phyloP scores from a whole-genome alignment of 2,113 vertebrate species.

The Enhydra lutris region DNA sequence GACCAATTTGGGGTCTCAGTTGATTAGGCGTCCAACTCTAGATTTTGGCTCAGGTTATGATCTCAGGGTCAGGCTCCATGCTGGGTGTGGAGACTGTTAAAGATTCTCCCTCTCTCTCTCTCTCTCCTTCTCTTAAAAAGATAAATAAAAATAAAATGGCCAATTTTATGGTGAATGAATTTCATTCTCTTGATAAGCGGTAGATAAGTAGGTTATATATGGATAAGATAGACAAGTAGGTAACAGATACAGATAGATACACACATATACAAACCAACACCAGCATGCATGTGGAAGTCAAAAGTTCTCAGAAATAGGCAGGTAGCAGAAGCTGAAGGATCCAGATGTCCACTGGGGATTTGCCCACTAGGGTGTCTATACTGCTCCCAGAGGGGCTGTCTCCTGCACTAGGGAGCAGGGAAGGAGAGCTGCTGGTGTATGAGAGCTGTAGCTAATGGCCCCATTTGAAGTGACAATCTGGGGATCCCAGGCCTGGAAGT shows the following conservation, averaged over 20 bases:
- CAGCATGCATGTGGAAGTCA: not conserved
- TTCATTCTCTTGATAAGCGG: not conserved
- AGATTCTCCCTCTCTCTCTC: not conserved
- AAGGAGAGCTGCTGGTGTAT: not conserved
- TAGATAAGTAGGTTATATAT: not conserved
- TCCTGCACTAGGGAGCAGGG: not conserved
- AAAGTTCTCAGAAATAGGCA: not conserved
- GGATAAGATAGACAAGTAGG: not conserved
- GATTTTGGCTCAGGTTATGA: not conserved
- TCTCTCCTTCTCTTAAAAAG: not conserved
- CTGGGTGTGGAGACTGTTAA: not conserved
- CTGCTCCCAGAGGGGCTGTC: not conserved
- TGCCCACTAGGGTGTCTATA: not conserved
- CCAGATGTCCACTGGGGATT: not conserved
- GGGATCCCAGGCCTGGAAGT: not conserved
- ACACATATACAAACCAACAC: not conserved
- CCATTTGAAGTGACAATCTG: not conserved
- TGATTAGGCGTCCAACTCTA: not conserved
- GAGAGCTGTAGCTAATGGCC: not conserved
- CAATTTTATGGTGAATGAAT: not conserved
- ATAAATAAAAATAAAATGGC: not conserved
- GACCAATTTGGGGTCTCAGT: not conserved
- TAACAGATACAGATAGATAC: not conserved
- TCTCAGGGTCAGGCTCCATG: not conserved
- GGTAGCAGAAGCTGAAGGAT: not conserved